phyloP scores from a whole-genome alignment of 2,113 vertebrate species.

The Sceloporus undulatus region DNA sequence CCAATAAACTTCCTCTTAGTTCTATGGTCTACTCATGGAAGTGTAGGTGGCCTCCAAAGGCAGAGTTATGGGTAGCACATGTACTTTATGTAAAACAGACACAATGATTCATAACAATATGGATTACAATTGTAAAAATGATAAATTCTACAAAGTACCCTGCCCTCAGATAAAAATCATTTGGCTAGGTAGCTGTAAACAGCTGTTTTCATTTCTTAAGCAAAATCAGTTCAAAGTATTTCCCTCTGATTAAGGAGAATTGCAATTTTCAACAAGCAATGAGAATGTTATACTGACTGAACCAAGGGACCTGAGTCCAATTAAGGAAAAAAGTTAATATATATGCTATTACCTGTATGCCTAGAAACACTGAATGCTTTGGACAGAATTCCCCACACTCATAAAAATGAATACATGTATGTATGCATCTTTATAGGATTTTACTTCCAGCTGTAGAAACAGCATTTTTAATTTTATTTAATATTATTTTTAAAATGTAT shows the following conservation, averaged over 20 bases:
- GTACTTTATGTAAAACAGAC: neutral
- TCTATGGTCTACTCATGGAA: neutral
- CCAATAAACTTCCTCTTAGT: neutral
- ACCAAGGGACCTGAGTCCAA: conserved; percentile 54
- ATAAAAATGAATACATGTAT: too few relatives aligned
- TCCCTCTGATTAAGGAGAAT: conserved; percentile 39
- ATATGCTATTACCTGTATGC: conserved; percentile 40
- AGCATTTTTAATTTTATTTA: too few relatives aligned
- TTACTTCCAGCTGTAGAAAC: too few relatives aligned
- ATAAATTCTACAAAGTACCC: too few relatives aligned
- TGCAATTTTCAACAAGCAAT: conserved; percentile 35
- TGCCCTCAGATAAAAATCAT: fast-evolving
- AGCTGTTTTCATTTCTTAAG: conserved; percentile 31
- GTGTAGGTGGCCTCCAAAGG: neutral
- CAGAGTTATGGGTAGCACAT: neutral
- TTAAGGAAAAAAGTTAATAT: conserved; percentile 49
- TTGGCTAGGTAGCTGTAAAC: conserved; percentile 21
- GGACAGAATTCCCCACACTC: neutral
- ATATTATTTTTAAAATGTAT: too few relatives aligned
- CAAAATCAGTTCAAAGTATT: conserved; percentile 34
- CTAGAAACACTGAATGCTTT: conserved; percentile 47
- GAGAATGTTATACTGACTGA: conserved; percentile 20
- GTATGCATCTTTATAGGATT: too few relatives aligned
- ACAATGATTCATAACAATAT: neutral
- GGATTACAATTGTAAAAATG: neutral